A percentile compares a stretch with the other conserved stretches of the same genome.
Evolutionary conservation across 92 coral and sea anemone species (phyloP).

Genomic region (Umimayanthus chanpuru): DNA sequence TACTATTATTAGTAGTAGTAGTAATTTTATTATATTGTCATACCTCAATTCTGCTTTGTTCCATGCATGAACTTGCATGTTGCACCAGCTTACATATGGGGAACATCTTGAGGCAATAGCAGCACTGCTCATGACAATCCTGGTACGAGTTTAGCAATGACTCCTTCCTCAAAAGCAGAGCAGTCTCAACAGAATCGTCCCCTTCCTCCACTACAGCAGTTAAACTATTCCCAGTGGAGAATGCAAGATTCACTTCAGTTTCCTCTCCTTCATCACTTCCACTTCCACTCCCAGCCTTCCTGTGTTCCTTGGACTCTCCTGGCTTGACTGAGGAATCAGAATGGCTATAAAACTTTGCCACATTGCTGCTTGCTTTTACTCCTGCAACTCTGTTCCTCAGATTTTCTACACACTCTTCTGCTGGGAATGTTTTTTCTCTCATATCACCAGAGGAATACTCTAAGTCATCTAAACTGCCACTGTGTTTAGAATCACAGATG

Average conservation of each 20-base stretch:
- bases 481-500: slow-evolving; percentile 1
- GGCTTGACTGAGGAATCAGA: neutral
- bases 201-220: neutral
- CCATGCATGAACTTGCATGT: slow-evolving; percentile 46
- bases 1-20: too few relatives aligned
- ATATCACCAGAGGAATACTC: neutral
- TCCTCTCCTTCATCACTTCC: neutral
- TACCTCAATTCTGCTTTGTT: slow-evolving; percentile 6
- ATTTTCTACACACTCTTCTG: neutral
- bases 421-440: neutral
- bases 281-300: too few relatives aligned
- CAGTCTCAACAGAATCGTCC: neutral
- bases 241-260: neutral
- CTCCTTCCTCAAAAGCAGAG: slow-evolving; percentile 13
- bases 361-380: neutral
- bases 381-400: neutral
- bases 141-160: slow-evolving; percentile 51
- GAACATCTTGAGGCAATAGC: slow-evolving; percentile 56
- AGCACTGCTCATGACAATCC: slow-evolving; percentile 60
- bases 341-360: neutral
- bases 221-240: neutral
- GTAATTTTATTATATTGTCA: neutral
- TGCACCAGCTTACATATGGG: slow-evolving; percentile 54
- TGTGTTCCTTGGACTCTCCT: neutral
- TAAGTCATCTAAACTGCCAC: neutral